Conservation (phyloP, 2,113 vertebrate species). For the Potamarius usumacintae region DNA sequence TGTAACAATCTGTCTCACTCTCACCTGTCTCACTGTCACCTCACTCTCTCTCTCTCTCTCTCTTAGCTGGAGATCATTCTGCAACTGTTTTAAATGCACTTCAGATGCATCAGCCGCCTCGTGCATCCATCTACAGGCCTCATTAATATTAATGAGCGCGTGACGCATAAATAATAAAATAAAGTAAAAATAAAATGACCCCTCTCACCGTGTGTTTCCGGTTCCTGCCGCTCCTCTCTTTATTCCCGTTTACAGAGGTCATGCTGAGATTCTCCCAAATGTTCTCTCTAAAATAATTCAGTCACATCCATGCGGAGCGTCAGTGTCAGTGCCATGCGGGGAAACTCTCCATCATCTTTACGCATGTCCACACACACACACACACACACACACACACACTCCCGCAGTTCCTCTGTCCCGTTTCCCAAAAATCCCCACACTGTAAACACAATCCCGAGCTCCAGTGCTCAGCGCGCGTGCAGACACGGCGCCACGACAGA, state of each 20-base stretch:
- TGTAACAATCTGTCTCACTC: not conserved
- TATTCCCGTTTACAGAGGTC: constrained; percentile 94
- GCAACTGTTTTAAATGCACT: not conserved
- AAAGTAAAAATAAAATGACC: constrained; percentile 12
- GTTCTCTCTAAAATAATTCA: constrained; percentile 43
- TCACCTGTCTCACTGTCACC: not conserved
- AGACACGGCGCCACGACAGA: not conserved
- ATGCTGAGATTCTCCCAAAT: constrained; percentile 73
- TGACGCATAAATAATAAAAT: not conserved
- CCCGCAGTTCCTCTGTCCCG: not conserved
- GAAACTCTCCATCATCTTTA: constrained; percentile 14
- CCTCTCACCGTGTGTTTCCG: constrained; percentile 92
- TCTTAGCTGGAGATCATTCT: not conserved
- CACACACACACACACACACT: not conserved
- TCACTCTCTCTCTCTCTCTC: not conserved
- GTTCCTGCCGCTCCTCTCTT: constrained; percentile 88
- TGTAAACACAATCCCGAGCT: not conserved
- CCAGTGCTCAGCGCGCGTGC: not conserved
- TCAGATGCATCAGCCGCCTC: not conserved
- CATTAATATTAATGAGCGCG: not conserved
- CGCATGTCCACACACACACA: not conserved
- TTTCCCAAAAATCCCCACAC: not conserved
- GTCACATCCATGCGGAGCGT: constrained; percentile 63
- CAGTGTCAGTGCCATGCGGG: constrained; percentile 21
- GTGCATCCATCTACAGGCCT: not conserved